phyloP scores from a whole-genome alignment of 2,113 vertebrate species.

The Perognathus longimembris region DNA sequence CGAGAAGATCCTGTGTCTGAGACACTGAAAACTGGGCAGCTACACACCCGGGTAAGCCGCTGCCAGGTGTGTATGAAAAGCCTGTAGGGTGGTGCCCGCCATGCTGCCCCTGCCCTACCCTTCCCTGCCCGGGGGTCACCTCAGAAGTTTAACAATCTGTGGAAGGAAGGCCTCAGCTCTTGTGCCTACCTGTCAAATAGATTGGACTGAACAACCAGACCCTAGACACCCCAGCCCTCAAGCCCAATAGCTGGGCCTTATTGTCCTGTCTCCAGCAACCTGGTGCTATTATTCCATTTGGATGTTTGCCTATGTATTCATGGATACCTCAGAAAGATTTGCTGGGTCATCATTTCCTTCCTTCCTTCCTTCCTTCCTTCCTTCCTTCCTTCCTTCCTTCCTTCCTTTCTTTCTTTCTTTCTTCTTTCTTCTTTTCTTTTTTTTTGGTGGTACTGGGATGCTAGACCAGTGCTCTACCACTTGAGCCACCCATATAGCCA shows the following conservation, averaged over 20 bases:
- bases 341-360: not conserved
- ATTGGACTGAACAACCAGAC: constrained; percentile 24
- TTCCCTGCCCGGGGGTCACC: constrained; percentile 20
- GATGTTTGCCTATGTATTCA: constrained; percentile 79
- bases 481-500: no score
- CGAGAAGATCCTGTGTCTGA: constrained; percentile 85
- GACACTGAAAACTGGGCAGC: constrained; percentile 93
- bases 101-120: not conserved
- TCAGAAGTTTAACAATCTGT: not conserved
- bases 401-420: no score
- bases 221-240: not conserved
- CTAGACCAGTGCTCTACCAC: no score
- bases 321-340: constrained; percentile 90
- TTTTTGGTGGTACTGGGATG: no score
- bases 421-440: no score
- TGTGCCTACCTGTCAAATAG: constrained; percentile 62
- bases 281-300: constrained; percentile 89
- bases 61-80: constrained; percentile 99
- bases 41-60: constrained; percentile 92
- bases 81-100: constrained; percentile 85
- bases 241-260: not conserved
- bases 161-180: constrained; percentile 50
- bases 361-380: not conserved
- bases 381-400: not conserved
- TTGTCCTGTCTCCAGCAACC: constrained; percentile 48